Base-by-base conservation (phyloP, 2,888 invertebrate species). In the Leptura quadrifasciata region DNA sequence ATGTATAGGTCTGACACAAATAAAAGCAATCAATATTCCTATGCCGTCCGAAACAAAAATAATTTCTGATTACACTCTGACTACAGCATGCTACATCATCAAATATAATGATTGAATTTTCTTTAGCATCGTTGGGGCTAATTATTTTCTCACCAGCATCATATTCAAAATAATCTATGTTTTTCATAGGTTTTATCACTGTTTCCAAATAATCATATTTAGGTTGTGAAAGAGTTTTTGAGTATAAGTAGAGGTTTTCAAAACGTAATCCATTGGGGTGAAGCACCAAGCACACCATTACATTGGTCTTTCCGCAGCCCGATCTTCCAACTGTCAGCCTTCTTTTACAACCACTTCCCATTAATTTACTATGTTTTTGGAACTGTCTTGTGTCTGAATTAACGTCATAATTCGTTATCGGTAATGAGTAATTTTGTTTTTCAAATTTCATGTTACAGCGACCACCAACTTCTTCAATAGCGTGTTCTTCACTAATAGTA, bases 21-120 rank as follows among this genome's bases (percentile, higher is more conserved):
- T 75, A 75, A 63, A 75, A 76, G 60, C 74, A 74, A 35, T 74
- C 71, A 21, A 67, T 77, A 17, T 52, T 54, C 57, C 67, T 77
- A 54, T 77, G 77, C 0, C 74, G 65, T 39, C 71, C 74, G 17
- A 77, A 74, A 72, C 63, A 68, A 68, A 72, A 77, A 64, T 60
- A 75, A 52, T 35, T 57, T 63, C 68, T 55, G n/a, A 75, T 75
- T 20, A 75, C 47, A 39, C 72, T 75, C 63, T 77, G 69, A 47
- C 68, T 68, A 27, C 69, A 72, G 4, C 52, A 72, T 12, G 58
- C 61, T 10, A 75, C 47, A 67, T 54, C 54, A 54, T 54, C 54
- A 18, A 54, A 54, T 4, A 54, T 54, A n/a, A 54, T 17, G 5
- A 54, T 74, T 2, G 61, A 61, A 61, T 61, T 61, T 24, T 20